A percentile compares a stretch with the other conserved stretches of the same genome.
Conservation (phyloP, 1,140 invertebrate genomes). For the Hestina assimilis region DNA sequence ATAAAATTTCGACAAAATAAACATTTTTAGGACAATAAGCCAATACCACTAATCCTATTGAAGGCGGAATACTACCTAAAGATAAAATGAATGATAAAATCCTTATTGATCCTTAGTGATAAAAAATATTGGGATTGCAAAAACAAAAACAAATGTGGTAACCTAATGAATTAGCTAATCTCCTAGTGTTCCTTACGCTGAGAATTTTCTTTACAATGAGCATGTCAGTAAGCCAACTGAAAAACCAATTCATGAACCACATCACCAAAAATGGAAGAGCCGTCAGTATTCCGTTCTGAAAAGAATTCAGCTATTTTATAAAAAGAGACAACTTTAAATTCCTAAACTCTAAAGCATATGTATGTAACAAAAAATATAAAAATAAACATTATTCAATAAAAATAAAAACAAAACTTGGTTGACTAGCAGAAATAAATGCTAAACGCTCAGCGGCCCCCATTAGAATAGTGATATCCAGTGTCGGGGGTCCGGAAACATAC, state of each 20-base stretch:
- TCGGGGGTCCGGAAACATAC: too few relatives aligned
- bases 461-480: too few relatives aligned
- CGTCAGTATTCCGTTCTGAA: conserved; percentile 82
- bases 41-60: conserved; percentile 80
- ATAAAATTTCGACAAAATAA: conserved; percentile 79
- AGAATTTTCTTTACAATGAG: conserved; percentile 67
- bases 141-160: not conserved
- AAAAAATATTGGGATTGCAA: too few relatives aligned
- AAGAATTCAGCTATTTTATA: not conserved
- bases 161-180: conserved; percentile 77
- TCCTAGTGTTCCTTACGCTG: conserved; percentile 65
- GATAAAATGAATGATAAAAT: too few relatives aligned
- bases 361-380: too few relatives aligned
- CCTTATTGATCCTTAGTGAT: too few relatives aligned
- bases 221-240: conserved; percentile 72
- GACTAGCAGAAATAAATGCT: too few relatives aligned
- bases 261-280: conserved; percentile 81
- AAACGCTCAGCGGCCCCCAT: too few relatives aligned
- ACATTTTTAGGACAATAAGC: conserved; percentile 81
- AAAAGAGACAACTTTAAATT: too few relatives aligned
- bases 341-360: too few relatives aligned
- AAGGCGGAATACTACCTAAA: conserved; percentile 80
- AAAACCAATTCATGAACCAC: conserved; percentile 76
- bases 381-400: too few relatives aligned
- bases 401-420: too few relatives aligned